A percentile compares a stretch with the other conserved stretches of the same genome.
These are phyloP conservation scores for Acronicta leporina DNA, from an alignment of 2,888 invertebrate genomes.

Conservation along the genomic window DNA sequence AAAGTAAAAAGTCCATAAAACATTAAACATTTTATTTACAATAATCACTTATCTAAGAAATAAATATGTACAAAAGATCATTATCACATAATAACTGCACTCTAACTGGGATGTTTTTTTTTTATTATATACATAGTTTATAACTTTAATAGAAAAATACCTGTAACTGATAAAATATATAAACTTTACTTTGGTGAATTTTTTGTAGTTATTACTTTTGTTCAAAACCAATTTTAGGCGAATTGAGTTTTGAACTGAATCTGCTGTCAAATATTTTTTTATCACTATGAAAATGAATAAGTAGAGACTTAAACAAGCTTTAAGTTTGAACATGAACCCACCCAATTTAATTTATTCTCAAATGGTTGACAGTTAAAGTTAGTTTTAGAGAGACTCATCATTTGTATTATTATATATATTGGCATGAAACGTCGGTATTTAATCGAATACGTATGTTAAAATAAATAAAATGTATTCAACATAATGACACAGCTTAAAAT, in stretches of 20 bases:
- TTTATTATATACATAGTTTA: no score
- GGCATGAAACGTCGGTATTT: no score
- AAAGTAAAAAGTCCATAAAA: constrained; percentile 48
- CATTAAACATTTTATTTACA: constrained; percentile 76
- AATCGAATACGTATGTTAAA: constrained; percentile 1
- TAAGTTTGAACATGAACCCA: no score
- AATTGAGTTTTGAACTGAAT: no score
- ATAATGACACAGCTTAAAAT: constrained; percentile 23
- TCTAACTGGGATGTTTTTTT: constrained; percentile 16
- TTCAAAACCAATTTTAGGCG: no score
- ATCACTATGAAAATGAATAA: no score
- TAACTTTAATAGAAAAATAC: no score
- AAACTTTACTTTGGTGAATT: no score
- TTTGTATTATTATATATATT: constrained; percentile 4
- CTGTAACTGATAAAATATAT: no score
- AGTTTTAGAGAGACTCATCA: constrained; percentile 2
- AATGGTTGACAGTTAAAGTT: not conserved
- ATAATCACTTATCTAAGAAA: constrained; percentile 65
- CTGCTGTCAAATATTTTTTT: no score
- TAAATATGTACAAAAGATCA: constrained; percentile 77
- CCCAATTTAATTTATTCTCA: not conserved
- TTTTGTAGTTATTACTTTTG: not conserved
- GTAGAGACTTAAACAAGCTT: no score
- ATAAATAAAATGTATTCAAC: constrained; percentile 47
- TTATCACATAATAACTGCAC: constrained; percentile 68